phyloP scores from a whole-genome alignment of 92 coral and sea anemone genomes.

The Epizoanthus rinbou region DNA sequence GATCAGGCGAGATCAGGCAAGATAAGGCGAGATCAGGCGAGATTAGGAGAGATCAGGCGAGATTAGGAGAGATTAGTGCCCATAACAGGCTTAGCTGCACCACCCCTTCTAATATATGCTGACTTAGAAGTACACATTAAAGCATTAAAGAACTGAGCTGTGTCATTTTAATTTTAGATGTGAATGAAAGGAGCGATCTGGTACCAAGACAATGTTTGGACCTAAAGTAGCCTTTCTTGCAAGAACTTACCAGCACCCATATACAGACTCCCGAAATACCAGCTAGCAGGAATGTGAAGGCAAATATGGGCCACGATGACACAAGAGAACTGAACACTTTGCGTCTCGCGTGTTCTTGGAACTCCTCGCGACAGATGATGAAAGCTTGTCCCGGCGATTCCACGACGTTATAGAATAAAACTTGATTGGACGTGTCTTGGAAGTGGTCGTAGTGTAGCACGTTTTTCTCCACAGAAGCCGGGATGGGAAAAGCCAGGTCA shows the following conservation, averaged over 20 bases:
- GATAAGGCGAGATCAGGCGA: too few species aligned
- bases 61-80: too few species aligned
- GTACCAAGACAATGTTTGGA: too few species aligned
- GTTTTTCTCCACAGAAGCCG: slow-evolving; percentile 32
- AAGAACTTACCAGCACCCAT: slow-evolving; percentile 57
- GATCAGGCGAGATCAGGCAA: too few species aligned
- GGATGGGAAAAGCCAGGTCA: slow-evolving; percentile 47
- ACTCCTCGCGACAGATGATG: slow-evolving; percentile 31
- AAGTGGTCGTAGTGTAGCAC: slow-evolving; percentile 30
- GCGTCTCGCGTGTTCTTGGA: slow-evolving; percentile 21
- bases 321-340: slow-evolving; percentile 27
- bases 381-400: slow-evolving; percentile 20
- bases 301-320: slow-evolving; percentile 52
- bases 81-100: too few species aligned
- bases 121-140: too few species aligned
- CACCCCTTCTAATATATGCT: too few species aligned
- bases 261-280: slow-evolving; percentile 60
- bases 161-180: too few species aligned
- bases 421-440: slow-evolving; percentile 16
- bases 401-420: slow-evolving; percentile 21
- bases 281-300: slow-evolving; percentile 49
- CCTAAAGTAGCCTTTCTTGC: too few species aligned
- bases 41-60: too few species aligned
- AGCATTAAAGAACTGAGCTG: too few species aligned
- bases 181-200: too few species aligned